Percentiles rank a stretch among this genome's conserved stretches.
Evolutionary conservation across 2,113 vertebrate species (phyloP).

Genomic region (Oncorhynchus clarkii): DNA sequence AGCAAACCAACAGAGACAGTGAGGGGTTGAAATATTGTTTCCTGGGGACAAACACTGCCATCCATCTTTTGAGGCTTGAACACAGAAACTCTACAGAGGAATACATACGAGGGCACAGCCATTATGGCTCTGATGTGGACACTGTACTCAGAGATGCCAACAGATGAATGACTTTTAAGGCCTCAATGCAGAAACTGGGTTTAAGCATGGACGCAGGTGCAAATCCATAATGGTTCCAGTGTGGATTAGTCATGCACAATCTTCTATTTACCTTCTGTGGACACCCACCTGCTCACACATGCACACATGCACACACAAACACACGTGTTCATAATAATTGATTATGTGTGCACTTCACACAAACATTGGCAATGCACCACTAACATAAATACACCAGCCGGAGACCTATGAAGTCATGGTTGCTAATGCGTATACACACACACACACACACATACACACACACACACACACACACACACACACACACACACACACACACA

Average conservation of each 20-base stretch:
- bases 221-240: not conserved
- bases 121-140: not conserved
- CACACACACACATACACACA: constrained; percentile 30
- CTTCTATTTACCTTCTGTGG: not conserved
- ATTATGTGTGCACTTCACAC: too few species aligned
- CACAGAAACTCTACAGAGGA: not conserved
- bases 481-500: too few species aligned
- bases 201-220: too few species aligned
- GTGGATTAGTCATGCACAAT: constrained; percentile 32
- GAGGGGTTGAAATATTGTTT: not conserved
- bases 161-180: not conserved
- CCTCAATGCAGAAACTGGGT: not conserved
- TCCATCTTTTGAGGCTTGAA: not conserved
- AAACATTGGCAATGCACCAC: too few species aligned
- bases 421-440: too few species aligned
- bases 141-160: not conserved
- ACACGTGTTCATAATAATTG: not conserved
- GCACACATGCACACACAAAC: not conserved
- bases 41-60: not conserved
- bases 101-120: not conserved
- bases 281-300: constrained; percentile 2
- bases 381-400: too few species aligned
- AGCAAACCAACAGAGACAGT: not conserved
- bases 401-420: too few species aligned
- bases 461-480: too few species aligned